Percentiles rank a stretch among this genome's conserved stretches.
Conservation (phyloP, 1,140 invertebrate species). For the Conopomorpha cramerella region DNA sequence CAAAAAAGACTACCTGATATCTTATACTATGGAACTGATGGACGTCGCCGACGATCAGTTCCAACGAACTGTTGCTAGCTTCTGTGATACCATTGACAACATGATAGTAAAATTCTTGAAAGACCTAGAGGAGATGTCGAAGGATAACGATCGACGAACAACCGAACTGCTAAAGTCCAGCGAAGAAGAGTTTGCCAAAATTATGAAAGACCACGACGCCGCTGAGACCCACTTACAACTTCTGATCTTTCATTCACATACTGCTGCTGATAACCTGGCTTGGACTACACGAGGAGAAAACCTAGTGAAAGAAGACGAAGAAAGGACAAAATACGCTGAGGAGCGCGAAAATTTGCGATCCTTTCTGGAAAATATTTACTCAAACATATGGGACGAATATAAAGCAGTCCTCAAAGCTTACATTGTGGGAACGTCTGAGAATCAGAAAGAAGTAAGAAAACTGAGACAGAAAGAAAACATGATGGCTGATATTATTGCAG, state of each 20-base stretch:
- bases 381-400: conserved; percentile 39
- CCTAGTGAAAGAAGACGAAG: conserved; percentile 47
- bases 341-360: conserved; percentile 38
- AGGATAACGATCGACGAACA: conserved; percentile 28
- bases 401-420: conserved; percentile 41
- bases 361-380: conserved; percentile 36
- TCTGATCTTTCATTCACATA: conserved; percentile 32
- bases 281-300: conserved; percentile 45
- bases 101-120: conserved; percentile 45
- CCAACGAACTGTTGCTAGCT: conserved; percentile 39
- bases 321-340: conserved; percentile 27
- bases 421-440: conserved; percentile 32
- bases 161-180: conserved; percentile 23
- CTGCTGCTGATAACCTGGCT: conserved; percentile 29
- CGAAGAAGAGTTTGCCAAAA: conserved; percentile 20
- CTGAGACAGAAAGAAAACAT: conserved; percentile 43
- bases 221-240: conserved; percentile 48
- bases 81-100: conserved; percentile 39
- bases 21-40: conserved; percentile 27
- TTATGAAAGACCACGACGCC: conserved; percentile 27
- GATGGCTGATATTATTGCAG: conserved; percentile 49
- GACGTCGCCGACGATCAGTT: conserved; percentile 41
- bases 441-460: conserved; percentile 40
- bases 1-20: conserved; percentile 40
- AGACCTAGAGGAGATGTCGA: conserved; percentile 30